Evolutionary conservation across 2,113 vertebrate genomes (phyloP).

Genomic region (Lophius piscatorius): DNA sequence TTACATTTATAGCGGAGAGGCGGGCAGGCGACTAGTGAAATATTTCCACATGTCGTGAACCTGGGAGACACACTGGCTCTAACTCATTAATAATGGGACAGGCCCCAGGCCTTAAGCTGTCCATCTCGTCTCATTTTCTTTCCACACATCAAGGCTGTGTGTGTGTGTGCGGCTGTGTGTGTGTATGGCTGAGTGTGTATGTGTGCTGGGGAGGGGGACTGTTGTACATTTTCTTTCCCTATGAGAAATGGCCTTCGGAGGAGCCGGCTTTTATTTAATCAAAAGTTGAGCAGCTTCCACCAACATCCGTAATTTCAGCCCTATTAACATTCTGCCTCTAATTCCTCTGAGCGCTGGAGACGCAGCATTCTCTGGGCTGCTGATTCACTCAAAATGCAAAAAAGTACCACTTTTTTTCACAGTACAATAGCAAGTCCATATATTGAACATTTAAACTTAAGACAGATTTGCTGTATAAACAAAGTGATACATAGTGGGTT

Average conservation of each 20-base stretch:
- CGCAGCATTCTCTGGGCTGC: constrained; percentile 47
- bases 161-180: constrained; percentile 21
- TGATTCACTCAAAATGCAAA: constrained; percentile 53
- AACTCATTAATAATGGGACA: constrained; percentile 76
- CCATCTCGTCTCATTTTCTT: constrained; percentile 71
- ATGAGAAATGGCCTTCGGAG: constrained; percentile 67
- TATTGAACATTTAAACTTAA: constrained; percentile 25
- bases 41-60: constrained; percentile 67
- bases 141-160: constrained; percentile 61
- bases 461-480: constrained; percentile 33
- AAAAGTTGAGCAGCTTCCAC: constrained; percentile 65
- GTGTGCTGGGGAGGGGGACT: constrained; percentile 17
- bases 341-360: constrained; percentile 58
- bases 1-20: constrained; percentile 68
- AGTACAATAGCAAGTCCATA: constrained; percentile 19
- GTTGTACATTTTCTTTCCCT: constrained; percentile 48
- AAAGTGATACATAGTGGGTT: constrained; percentile 1
- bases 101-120: constrained; percentile 62
- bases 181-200: constrained; percentile 9
- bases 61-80: constrained; percentile 54
- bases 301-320: constrained; percentile 65
- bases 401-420: constrained; percentile 7
- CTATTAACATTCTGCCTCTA: constrained; percentile 61
- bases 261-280: constrained; percentile 69
- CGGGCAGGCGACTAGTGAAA: constrained; percentile 57